A percentile compares a stretch with the other conserved stretches of the same genome.
Conservation (phyloP, 1,140 invertebrate species). For the Megathymus violae region DNA sequence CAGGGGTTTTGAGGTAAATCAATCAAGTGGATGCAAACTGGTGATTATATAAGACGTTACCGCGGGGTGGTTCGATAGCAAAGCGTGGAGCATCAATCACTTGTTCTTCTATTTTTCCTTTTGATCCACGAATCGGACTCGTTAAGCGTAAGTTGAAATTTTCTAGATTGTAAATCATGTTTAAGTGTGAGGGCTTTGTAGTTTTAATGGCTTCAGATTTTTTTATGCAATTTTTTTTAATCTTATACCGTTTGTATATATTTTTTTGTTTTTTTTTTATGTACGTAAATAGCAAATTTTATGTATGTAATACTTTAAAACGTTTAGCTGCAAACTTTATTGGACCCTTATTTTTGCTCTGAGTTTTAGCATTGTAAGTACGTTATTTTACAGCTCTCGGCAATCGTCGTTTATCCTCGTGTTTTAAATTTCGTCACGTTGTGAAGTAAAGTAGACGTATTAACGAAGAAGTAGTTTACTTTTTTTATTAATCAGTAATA, state of each 20-base stretch:
- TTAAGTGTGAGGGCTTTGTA: slow-evolving; percentile 21
- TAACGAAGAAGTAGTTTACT: no score
- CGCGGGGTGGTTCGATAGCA: slow-evolving; percentile 35
- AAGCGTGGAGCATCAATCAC: slow-evolving; percentile 40
- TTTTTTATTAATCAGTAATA: no score
- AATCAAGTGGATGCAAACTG: slow-evolving; percentile 35
- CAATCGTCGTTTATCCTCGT: no score
- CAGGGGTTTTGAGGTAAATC: slow-evolving; percentile 39
- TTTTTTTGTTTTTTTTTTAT: not conserved
- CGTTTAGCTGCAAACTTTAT: no score
- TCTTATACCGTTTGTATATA: not conserved
- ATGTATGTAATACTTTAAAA: no score
- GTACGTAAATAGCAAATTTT: no score
- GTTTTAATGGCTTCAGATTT: slow-evolving; percentile 9
- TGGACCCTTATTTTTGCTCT: no score
- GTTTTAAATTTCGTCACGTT: no score
- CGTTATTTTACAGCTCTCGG: no score
- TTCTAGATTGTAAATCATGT: slow-evolving; percentile 35
- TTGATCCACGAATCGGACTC: slow-evolving; percentile 34
- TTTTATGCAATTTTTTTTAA: not conserved
- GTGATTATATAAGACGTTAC: slow-evolving; percentile 44
- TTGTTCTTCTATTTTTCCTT: slow-evolving; percentile 35
- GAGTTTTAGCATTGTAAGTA: no score
- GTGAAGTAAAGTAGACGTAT: no score
- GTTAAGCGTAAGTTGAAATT: slow-evolving; percentile 24